These are phyloP conservation scores for Thryonomys swinderianus DNA, from an alignment of 2,113 vertebrate species.

Conservation along the genomic window DNA sequence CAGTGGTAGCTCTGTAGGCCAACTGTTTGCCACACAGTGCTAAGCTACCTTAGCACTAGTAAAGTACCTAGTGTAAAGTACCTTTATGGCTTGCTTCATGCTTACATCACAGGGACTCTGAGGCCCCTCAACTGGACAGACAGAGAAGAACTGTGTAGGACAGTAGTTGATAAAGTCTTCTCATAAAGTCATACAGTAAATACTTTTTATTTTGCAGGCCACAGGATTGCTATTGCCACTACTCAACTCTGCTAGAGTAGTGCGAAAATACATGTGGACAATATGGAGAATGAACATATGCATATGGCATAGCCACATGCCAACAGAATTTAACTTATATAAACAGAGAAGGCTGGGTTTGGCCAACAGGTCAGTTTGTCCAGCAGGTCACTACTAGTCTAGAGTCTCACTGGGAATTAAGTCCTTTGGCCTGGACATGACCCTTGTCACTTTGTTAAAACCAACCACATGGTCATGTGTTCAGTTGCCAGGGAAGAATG, in stretches of 20 bases:
- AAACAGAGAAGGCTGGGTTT: constrained; percentile 12
- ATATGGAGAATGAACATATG: neutral
- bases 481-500: constrained; percentile 34
- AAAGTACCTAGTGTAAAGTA: neutral
- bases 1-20: neutral
- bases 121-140: neutral
- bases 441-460: neutral
- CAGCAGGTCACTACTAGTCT: neutral
- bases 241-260: neutral
- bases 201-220: neutral
- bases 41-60: too few species aligned
- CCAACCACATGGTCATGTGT: neutral
- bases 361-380: neutral
- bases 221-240: neutral
- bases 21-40: neutral
- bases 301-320: neutral
- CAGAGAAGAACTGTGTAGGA: neutral
- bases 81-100: neutral
- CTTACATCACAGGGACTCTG: neutral
- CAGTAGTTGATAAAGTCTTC: neutral
- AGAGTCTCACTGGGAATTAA: neutral
- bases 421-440: neutral
- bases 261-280: neutral
- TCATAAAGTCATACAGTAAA: neutral
- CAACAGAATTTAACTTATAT: constrained; percentile 9